These are phyloP conservation scores for Galemys pyrenaicus DNA, from an alignment of 2,113 vertebrate genomes.

Conservation along the genomic window DNA sequence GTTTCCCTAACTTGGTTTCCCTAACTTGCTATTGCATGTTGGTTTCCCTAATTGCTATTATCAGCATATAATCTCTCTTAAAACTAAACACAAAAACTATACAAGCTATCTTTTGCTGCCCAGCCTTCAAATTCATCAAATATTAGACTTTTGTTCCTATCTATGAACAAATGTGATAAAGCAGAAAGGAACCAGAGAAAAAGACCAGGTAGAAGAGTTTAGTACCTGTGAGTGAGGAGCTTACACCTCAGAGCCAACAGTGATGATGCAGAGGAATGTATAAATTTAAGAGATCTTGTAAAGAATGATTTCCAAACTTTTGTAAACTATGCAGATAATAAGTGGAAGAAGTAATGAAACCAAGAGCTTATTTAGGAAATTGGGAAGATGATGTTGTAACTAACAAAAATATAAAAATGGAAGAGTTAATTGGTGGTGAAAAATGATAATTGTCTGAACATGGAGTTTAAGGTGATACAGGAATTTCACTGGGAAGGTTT, in stretches of 20 bases:
- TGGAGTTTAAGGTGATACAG: neutral
- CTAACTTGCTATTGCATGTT: neutral
- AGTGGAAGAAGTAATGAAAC: neutral
- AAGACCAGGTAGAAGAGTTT: neutral
- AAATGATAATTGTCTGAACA: neutral
- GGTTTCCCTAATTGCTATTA: neutral
- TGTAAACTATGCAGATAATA: neutral
- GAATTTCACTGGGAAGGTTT: neutral
- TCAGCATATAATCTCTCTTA: neutral
- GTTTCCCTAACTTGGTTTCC: too few species aligned
- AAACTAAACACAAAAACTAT: neutral
- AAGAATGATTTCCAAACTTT: neutral
- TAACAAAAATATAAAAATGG: constrained; percentile 20
- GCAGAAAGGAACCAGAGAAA: neutral
- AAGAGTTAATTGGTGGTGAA: neutral
- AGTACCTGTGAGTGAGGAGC: neutral
- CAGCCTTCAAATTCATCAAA: neutral
- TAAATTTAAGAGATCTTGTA: neutral
- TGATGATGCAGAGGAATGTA: neutral
- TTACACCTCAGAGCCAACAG: neutral
- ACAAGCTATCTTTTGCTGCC: neutral
- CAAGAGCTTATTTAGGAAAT: constrained; percentile 20
- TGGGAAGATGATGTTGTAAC: neutral
- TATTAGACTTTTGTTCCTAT: neutral
- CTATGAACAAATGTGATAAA: neutral